Base-by-base conservation (phyloP, 1,140 invertebrate species). In the Liolophura sinensis region DNA sequence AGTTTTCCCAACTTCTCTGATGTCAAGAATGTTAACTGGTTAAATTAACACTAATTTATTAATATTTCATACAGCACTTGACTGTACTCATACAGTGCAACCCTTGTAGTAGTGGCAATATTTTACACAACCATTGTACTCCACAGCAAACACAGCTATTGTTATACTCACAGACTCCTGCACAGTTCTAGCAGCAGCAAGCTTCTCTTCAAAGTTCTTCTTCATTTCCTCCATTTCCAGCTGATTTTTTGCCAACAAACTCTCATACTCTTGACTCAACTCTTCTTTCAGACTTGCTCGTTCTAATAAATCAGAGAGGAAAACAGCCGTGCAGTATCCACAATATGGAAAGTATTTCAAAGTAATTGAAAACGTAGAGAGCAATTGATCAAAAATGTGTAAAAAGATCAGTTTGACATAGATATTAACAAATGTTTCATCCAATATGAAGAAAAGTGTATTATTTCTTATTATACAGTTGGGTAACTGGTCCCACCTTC, bases 171-270 rank as follows among this genome's bases (percentile, higher is more conserved):
- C 64, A 62, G 72, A 67, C 81, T 80, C 61, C 78, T 73, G 0
- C 77, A 47, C 31, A 50, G 75, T 64, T 81, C 62, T 58, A 5
- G 31, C 31, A 40, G 31, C 31, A 40, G 79, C 84, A 22, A 87
- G 78, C 76, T 83, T 87, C 64, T 88, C 87, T 73, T 88, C 89
- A 77, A 87, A 89, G 12, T 84, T 81, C 68, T 87, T 84, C 73
- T 85, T 85, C 81, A 90, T 85, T 52, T 87, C 84, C 46, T 83
- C 81, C 80, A 89, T 85, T 76, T 89, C 85, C 70, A 83, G 78
- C 25, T 88, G 83, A 76, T 90, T 90, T 65, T 89, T 79, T 46
- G 82, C 82, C 49, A 87, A 57, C 56, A 81, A 73, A 56, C 71
- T 74, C 55, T 78, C 81, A 72, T 84, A 89, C 78, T 77, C 86